These are phyloP conservation scores for Lepus oiostolus DNA, from an alignment of 2,797 vertebrate species.

Conservation along the genomic window DNA sequence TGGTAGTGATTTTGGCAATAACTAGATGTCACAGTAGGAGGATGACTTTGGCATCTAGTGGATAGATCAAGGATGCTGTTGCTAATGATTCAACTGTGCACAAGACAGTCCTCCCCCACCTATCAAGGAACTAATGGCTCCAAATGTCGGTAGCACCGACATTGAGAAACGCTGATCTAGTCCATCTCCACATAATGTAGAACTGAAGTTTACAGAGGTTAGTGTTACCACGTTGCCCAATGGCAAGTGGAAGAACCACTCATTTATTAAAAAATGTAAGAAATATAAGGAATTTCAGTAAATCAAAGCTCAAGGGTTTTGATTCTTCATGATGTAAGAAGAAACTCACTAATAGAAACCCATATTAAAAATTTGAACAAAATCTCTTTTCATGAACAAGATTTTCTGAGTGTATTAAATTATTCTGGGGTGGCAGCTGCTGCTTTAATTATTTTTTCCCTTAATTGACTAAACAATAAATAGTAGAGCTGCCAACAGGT, in stretches of 20 bases:
- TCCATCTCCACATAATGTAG: not conserved
- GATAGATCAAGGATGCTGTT: not conserved
- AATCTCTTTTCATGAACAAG: not conserved
- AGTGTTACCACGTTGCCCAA: not conserved
- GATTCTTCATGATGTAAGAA: not conserved
- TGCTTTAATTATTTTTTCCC: not conserved
- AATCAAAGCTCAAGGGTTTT: not conserved
- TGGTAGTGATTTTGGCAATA: not conserved
- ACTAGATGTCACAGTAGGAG: not conserved
- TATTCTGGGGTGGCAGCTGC: conserved; percentile 44
- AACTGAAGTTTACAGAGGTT: not conserved
- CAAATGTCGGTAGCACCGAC: not conserved
- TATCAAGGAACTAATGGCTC: not conserved
- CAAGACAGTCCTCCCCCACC: not conserved
- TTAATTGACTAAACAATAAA: conserved; percentile 69
- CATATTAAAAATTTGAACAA: not conserved
- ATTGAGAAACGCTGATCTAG: not conserved
- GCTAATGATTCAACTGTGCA: not conserved
- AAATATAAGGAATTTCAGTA: conserved; percentile 28
- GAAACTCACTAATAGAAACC: not conserved
- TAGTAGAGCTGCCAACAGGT: conserved; percentile 60
- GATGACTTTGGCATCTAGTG: too few relatives aligned
- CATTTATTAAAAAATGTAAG: not conserved
- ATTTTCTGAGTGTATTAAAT: conserved; percentile 31
- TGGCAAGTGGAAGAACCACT: not conserved